phyloP scores from a whole-genome alignment of 2,888 invertebrate species.

The Patella pellucida region DNA sequence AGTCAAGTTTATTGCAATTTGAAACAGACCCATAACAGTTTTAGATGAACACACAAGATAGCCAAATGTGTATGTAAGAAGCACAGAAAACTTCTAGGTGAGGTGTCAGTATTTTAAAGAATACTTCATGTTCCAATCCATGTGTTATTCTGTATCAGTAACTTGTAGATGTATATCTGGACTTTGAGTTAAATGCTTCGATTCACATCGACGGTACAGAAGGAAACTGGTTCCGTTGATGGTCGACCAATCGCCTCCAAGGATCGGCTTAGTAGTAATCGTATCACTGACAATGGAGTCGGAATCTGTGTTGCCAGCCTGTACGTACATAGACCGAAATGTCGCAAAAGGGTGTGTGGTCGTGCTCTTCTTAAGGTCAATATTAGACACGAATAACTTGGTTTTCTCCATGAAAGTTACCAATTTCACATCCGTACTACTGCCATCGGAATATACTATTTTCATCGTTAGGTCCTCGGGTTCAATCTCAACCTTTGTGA shows the following conservation, averaged over 20 bases:
- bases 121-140: no score
- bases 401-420: constrained; percentile 41
- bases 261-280: constrained; percentile 28
- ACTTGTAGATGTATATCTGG: constrained; percentile 39
- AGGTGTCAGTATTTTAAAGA: no score
- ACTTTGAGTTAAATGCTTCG: constrained; percentile 46
- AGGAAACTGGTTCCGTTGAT: constrained; percentile 39
- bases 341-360: constrained; percentile 47
- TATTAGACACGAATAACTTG: constrained; percentile 37
- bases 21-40: no score
- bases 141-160: background rate
- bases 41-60: no score
- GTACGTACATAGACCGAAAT: constrained; percentile 54
- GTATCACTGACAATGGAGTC: constrained; percentile 46
- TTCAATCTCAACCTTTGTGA: constrained; percentile 41
- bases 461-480: constrained; percentile 37
- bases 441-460: constrained; percentile 46
- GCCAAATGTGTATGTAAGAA: no score
- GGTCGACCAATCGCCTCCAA: constrained; percentile 35
- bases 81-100: no score
- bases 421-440: constrained; percentile 38
- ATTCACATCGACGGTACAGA: constrained; percentile 45
- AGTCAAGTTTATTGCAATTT: no score
- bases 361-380: constrained; percentile 35
- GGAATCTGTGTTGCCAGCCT: constrained; percentile 50